Base-by-base conservation (phyloP, 2,797 vertebrate species). In the Tadarida brasiliensis region DNA sequence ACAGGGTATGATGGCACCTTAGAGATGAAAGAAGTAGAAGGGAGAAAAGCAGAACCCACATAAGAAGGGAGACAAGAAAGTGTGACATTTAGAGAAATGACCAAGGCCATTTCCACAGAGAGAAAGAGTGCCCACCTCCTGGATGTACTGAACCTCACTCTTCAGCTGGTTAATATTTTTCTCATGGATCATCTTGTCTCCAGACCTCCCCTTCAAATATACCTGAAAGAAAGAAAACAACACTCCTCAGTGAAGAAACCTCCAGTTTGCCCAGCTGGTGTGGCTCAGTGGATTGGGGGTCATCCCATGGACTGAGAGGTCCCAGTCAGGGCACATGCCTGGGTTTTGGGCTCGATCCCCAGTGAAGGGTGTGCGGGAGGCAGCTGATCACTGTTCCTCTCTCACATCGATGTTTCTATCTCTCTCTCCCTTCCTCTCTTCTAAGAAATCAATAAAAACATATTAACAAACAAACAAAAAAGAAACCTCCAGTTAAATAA, bases 91-190 rank as follows among this genome's bases (percentile, higher is more conserved):
- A 68, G 30, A 85, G 28, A 86, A 78, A 71, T 1, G 57, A 28
- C 20, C 0, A 1, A 35, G 22, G 57, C 49, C 15, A 28, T 9
- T n/a, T 67, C 39, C 44, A 22, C 8, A n/a, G 5, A 81, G 68
- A 76, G 57, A 71, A 54, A 15, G 57, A 33, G 22, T 7, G 2
- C 94, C 63, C 94, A 99, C 99, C 99, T 99, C 99, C 92, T 99
- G 99, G 70, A 99, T 99, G 92, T 99, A 99, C 39, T 99, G 98
- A 74, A 99, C 99, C 97, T 99, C 99, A 3, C 99, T 99, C 70
- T 99, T 99, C 87, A 99, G 98, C 97, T 99, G 99, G 96, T 97
- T 99, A 87, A 99, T 95, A 33, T 98, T 99, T 98, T 99, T 98
- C 84, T 99, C 99, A 0, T 99, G 99, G 80, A 98, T 98, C 76